Evolutionary conservation across 2,797 vertebrate genomes (phyloP).

Genomic region (Sternarchorhynchus goeldii): DNA sequence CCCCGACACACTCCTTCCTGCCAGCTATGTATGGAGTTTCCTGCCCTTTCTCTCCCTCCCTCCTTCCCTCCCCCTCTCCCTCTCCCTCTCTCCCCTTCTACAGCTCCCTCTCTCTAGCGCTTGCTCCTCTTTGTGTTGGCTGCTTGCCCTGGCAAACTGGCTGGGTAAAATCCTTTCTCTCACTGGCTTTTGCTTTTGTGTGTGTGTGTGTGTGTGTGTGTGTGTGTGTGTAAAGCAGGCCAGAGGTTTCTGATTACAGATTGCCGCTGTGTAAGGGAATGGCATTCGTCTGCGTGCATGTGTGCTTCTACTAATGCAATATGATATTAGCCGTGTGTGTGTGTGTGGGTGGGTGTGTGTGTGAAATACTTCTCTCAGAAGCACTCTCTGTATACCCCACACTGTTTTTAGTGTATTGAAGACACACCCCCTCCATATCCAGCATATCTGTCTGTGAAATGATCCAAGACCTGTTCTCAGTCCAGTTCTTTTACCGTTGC

Average conservation of each 20-base stretch:
- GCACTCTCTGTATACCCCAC: not conserved
- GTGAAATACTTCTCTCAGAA: not conserved
- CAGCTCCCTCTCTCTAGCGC: constrained; percentile 44
- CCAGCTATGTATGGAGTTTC: constrained; percentile 88
- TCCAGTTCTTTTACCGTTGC: not conserved
- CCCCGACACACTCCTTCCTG: constrained; percentile 83
- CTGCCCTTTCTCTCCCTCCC: constrained; percentile 64
- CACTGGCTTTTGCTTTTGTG: constrained; percentile 40
- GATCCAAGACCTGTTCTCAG: constrained; percentile 14
- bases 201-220: constrained; percentile 26
- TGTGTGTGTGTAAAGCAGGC: constrained; percentile 53
- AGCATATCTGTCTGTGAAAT: not conserved
- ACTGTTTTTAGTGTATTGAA: constrained; percentile 19
- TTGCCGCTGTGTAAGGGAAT: constrained; percentile 66
- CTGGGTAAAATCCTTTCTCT: constrained; percentile 56
- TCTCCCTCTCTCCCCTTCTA: constrained; percentile 43
- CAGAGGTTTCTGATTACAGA: constrained; percentile 66
- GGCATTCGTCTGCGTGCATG: constrained; percentile 28
- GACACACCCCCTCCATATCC: constrained; percentile 20
- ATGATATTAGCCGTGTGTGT: constrained; percentile 13
- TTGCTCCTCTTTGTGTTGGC: constrained; percentile 66
- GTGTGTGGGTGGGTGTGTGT: constrained; percentile 18
- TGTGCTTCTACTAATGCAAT: not conserved
- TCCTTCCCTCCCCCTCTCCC: constrained; percentile 47
- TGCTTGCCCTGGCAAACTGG: constrained; percentile 68